Evolutionary conservation across 2,797 vertebrate species (phyloP), one percentile per base, ranked within the genome.

Genomic region (Premnoplex brunnescens): DNA sequence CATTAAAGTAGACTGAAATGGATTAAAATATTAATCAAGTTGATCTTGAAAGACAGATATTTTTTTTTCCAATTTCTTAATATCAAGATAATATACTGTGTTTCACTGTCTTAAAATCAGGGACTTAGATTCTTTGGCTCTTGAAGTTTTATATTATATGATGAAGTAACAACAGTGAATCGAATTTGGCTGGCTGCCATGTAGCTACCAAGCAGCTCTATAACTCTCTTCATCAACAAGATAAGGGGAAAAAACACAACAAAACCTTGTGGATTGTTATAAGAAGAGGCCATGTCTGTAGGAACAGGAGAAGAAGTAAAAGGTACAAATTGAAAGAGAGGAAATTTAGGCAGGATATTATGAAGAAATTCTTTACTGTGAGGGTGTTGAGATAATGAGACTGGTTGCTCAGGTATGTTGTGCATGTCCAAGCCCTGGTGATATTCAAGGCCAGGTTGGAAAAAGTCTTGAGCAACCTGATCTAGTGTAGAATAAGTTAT

Each of bases 31-130:
- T 41, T 64, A 51, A 39, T 64, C 22, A 82, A 85, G 6, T 7
- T 41, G 20, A 63, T 69, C 3, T 64, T 1, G 2, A 64, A 78
- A 43, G 6, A n/a, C 0, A 56, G 19, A 7, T 13, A 2, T 41
- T 46, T 67, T 39, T 67, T 39, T 30, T n/a, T 10, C 5, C 4
- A 3, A 2, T 20, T 84, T 87, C 71, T 32, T 46, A 2, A 3
- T 56, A 64, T 56, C 24, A 59, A 76, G 20, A 52, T 56, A 51
- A 59, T 51, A 22, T 4, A 60, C 41, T 2, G 4, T 85, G 7
- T 37, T 63, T 51, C 7, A 18, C 15, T 68, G 6, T 59, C 37
- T 88, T 51, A 64, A 64, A 79, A 56, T 32, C 0, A 2, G 14
- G 4, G 4, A 64, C 52, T 78, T 30, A 46, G 27, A 3, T 17